Percentiles rank a stretch among this genome's conserved stretches.
Conservation (phyloP, 2,113 vertebrate species). For the Leptodactylus fuscus region DNA sequence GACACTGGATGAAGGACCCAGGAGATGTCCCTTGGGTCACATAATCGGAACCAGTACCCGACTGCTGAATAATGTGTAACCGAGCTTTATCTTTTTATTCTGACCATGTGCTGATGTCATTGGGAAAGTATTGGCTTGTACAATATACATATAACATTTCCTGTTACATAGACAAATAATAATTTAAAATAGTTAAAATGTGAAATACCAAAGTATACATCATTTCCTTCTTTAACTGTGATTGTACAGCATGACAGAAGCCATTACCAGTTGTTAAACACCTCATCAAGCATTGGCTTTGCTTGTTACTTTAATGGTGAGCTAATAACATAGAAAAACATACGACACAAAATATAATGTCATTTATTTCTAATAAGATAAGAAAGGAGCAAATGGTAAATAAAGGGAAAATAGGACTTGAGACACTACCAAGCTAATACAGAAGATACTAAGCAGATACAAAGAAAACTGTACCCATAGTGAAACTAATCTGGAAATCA, state of each 20-base stretch:
- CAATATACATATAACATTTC: background rate
- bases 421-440: constrained; percentile 42
- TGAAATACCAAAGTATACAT: background rate
- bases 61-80: too few species aligned
- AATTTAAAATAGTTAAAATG: background rate
- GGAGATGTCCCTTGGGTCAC: too few species aligned
- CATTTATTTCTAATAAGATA: constrained; percentile 27
- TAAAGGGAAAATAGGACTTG: constrained; percentile 45
- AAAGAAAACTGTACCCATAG: background rate
- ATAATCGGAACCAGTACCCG: too few species aligned
- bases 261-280: constrained; percentile 27
- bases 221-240: background rate
- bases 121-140: too few species aligned
- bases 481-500: too few species aligned
- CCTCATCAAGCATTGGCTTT: constrained; percentile 10
- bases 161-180: background rate
- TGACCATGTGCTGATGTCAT: too few species aligned
- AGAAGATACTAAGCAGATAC: too few species aligned
- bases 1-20: too few species aligned
- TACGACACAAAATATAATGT: background rate
- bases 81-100: too few species aligned
- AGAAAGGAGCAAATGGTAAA: constrained; percentile 29
- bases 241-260: constrained; percentile 7
- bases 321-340: constrained; percentile 3
- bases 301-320: constrained; percentile 12